Conservation (phyloP, 2,797 vertebrate species). For the Acanthurus leucopareius region DNA sequence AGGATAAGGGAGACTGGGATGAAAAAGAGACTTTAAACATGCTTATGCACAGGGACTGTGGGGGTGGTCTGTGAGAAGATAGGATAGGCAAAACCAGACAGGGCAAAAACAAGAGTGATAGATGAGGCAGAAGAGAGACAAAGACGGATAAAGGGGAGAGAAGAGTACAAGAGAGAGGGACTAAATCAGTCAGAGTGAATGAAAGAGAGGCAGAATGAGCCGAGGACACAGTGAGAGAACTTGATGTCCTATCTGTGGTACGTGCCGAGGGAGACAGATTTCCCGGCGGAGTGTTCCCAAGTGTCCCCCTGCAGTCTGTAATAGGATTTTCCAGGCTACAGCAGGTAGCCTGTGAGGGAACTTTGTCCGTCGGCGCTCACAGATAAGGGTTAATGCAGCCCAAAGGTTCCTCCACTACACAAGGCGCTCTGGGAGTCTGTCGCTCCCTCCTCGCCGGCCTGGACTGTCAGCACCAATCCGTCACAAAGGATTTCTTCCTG, state of each 20-base stretch:
- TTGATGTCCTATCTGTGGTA: slow-evolving; percentile 73
- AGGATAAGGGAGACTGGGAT: slow-evolving; percentile 30
- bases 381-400: slow-evolving; percentile 81
- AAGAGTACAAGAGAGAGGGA: slow-evolving; percentile 64
- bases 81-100: slow-evolving; percentile 66
- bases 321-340: slow-evolving; percentile 84
- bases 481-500: slow-evolving; percentile 94
- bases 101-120: slow-evolving; percentile 72
- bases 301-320: slow-evolving; percentile 75
- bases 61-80: slow-evolving; percentile 58
- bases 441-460: slow-evolving; percentile 88
- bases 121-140: slow-evolving; percentile 71
- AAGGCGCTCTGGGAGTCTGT: slow-evolving; percentile 76
- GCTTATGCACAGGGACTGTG: slow-evolving; percentile 43
- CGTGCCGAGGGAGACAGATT: slow-evolving; percentile 78
- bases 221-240: slow-evolving; percentile 64
- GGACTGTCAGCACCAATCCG: slow-evolving; percentile 92
- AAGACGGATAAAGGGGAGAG: slow-evolving; percentile 67
- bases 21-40: slow-evolving; percentile 50
- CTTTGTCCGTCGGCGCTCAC: slow-evolving; percentile 77
- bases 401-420: slow-evolving; percentile 72
- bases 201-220: slow-evolving; percentile 66
- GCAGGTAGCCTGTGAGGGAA: slow-evolving; percentile 83
- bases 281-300: slow-evolving; percentile 73
- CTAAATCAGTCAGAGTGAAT: slow-evolving; percentile 74